Evolutionary conservation across 2,888 invertebrate species (phyloP).

Genomic region (Nudaria mundana): DNA sequence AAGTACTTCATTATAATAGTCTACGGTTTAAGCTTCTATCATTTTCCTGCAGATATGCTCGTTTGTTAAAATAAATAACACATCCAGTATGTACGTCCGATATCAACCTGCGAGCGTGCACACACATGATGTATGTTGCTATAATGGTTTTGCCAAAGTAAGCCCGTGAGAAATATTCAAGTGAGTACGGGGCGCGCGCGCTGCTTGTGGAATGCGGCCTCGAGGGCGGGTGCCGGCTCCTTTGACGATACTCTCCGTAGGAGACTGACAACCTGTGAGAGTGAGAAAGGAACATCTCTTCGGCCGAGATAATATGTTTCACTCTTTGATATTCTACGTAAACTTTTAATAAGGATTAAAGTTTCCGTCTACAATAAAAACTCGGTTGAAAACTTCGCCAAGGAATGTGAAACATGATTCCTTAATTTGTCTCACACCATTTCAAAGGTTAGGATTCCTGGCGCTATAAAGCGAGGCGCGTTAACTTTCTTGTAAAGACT

Average conservation of each 20-base stretch:
- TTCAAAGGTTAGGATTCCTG: too few species aligned
- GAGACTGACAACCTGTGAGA: slow-evolving; percentile 66
- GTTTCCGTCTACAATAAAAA: too few species aligned
- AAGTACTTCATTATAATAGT: too few species aligned
- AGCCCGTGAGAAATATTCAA: slow-evolving; percentile 79
- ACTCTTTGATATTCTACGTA: slow-evolving; percentile 36
- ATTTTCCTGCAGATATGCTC: slow-evolving; percentile 13
- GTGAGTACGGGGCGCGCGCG: slow-evolving; percentile 61
- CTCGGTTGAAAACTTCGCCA: too few species aligned
- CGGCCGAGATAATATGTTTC: slow-evolving; percentile 47
- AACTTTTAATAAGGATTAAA: too few species aligned
- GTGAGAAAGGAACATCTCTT: slow-evolving; percentile 65
- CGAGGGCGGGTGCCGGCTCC: slow-evolving; percentile 76
- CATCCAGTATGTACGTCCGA: slow-evolving; percentile 5
- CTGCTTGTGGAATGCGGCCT: slow-evolving; percentile 71
- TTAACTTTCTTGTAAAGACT: too few species aligned
- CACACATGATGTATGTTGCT: slow-evolving; percentile 38
- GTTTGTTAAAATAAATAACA: slow-evolving; percentile 7
- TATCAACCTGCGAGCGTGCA: slow-evolving; percentile 29
- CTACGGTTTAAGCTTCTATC: too few species aligned
- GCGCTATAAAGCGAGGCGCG: too few species aligned
- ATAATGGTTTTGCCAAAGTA: slow-evolving; percentile 74
- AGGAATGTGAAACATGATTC: too few species aligned
- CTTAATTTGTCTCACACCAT: too few species aligned
- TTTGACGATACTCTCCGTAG: slow-evolving; percentile 71